Evolutionary conservation across 2,888 invertebrate genomes (phyloP).

Genomic region (Aspidiotus rigidus): DNA sequence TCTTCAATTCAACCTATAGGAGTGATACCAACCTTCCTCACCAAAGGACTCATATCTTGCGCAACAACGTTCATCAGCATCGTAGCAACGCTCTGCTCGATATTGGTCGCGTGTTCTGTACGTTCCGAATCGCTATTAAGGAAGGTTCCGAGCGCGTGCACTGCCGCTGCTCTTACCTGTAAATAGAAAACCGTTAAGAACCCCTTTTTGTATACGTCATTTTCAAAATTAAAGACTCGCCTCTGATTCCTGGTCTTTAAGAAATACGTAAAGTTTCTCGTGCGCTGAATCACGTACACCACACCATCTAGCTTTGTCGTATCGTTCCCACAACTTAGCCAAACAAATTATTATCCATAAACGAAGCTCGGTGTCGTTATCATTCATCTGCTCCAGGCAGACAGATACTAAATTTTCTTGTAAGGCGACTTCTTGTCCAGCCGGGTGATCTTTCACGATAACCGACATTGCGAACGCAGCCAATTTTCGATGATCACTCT

Average conservation of each 20-base stretch:
- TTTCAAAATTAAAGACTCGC: slow-evolving; percentile 45
- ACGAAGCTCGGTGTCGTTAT: slow-evolving; percentile 56
- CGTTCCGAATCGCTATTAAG: slow-evolving; percentile 73
- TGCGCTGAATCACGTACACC: slow-evolving; percentile 94
- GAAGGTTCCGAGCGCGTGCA: slow-evolving; percentile 90
- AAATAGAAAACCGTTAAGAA: not conserved
- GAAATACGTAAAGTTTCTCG: slow-evolving; percentile 76
- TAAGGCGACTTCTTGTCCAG: slow-evolving; percentile 82
- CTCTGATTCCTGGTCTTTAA: slow-evolving; percentile 77
- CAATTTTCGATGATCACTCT: slow-evolving; percentile 78
- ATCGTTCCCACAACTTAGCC: slow-evolving; percentile 81
- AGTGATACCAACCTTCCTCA: slow-evolving; percentile 53
- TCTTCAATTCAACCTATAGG: not conserved
- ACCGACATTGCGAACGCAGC: slow-evolving; percentile 92
- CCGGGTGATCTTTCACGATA: slow-evolving; percentile 78
- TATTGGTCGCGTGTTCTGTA: slow-evolving; percentile 85
- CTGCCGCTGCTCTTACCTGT: slow-evolving; percentile 80
- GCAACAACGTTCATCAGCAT: slow-evolving; percentile 67
- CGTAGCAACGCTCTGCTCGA: slow-evolving; percentile 86
- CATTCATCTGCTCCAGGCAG: slow-evolving; percentile 80
- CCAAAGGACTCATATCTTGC: slow-evolving; percentile 78
- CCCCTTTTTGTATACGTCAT: not conserved
- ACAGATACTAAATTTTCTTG: slow-evolving; percentile 83
- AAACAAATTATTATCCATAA: slow-evolving; percentile 90
- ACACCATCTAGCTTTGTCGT: slow-evolving; percentile 83